Evolutionary conservation across 2,797 vertebrate genomes (phyloP), one percentile per base, ranked within the genome.

Genomic region (Chelonia mydas): DNA sequence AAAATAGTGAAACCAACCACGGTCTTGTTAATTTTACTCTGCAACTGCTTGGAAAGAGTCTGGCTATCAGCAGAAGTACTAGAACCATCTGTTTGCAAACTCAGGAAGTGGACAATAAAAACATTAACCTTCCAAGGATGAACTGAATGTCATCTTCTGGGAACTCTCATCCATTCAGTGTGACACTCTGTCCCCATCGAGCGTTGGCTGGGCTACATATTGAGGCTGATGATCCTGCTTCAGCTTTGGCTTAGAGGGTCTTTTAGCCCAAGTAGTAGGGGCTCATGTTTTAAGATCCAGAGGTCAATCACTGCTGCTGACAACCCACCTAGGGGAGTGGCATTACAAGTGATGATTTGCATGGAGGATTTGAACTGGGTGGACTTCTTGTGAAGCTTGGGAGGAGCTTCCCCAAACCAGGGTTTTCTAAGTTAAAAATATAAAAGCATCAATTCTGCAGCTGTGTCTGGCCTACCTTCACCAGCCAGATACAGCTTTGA

Each of bases 141-240:
- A 51, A 16, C 16, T 51, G 50, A 13, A 16, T 51, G 53, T 21
- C 72, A 41, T 27, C 68, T 51, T 68, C 54, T 72, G 25, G 50
- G 45, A 89, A 53, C 3, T 1, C 50, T 31, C n/a, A 23, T 4
- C 47, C 1, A 1, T 0, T 0, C 11, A 72, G 45, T 1, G 50
- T 9, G 77, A 16, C 19, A 11, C 90, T 27, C 21, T n/a, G 61
- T 79, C 28, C 65, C 65, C 87, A 49, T 47, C 47, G 37, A 4
- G 3, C 2, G 27, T n/a, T 79, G 82, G 19, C 31, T 13, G 53
- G 68, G 41, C 41, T 51, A 23, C 37, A n/a, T 12, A 28, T 15
- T 28, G 23, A 59, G 90, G 28, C 11, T 17, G 80, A 41, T 7
- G 12, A 17, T 55, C 9, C 65, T 9, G 5, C 74, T 77, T 41